Base-by-base conservation (phyloP, 2,113 vertebrate species). In the Elephantulus edwardii region DNA sequence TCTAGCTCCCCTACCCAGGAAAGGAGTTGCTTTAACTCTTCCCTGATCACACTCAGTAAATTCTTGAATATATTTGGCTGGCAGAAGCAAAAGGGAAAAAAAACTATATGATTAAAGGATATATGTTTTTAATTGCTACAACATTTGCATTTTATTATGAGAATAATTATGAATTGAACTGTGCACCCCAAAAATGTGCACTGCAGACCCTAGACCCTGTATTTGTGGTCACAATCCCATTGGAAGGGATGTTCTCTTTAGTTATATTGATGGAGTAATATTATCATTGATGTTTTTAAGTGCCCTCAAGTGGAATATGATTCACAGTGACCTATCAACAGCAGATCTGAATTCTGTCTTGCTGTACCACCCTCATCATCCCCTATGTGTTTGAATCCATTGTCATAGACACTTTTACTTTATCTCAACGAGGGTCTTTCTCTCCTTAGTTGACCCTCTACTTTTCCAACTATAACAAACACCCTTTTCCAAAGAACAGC, bases 21-120 rank as follows among this genome's bases (percentile, higher is more conserved):
- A 62, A 50, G 84, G 20, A 71, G 20, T 20, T 72, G 30, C 40
- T 14, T 72, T 28, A 28, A 17, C 33, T 79, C 60, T n/a, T 9
- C 75, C n/a, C 35, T 56, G 91, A 5, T 68, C 60, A 58, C 48
- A 84, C 48, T 52, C 13, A 42, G 12, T 52, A 50, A 75, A 40
- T 77, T 94, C 40, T 86, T 86, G 75, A 78, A 62, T 70, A 52
- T 22, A 28, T 66, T 54, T 79, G 40, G 76, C 28, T 83, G 35
- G n/a, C 56, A 85, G 42, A 85, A 8, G 4, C 20, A 75, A 88
- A 93, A 42, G 52, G 83, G 78, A 22, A 90, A 86, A 77, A 92
- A 75, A 90, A 62, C 40, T 79, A 85, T 35, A 42, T 75, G 56
- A 83, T 92, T 80, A 56, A 82, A 89, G 44, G 52, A 74, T n/a